Conservation (phyloP, 2,113 vertebrate genomes). For the Ctenodactylus gundi region DNA sequence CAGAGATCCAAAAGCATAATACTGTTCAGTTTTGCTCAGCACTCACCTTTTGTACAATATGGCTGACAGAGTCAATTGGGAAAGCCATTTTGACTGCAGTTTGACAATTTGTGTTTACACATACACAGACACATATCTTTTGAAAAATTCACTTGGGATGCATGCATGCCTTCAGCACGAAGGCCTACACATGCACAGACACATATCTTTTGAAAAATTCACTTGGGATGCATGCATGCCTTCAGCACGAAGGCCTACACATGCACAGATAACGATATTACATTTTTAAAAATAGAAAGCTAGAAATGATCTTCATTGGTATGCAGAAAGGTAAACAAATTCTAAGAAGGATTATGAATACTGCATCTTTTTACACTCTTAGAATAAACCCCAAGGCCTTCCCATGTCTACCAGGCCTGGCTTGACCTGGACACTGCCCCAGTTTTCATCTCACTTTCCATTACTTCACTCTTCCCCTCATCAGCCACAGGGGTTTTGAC, state of each 20-base stretch:
- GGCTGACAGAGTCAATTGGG: not conserved
- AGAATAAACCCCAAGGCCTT: not conserved
- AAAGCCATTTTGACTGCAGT: not conserved
- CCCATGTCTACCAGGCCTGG: not conserved
- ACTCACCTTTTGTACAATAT: not conserved
- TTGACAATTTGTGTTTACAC: not conserved
- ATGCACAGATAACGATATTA: not conserved
- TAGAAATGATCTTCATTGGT: not conserved
- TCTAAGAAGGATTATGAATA: not conserved
- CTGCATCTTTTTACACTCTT: not conserved
- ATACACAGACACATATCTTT: not conserved
- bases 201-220: too few relatives aligned
- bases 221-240: not conserved
- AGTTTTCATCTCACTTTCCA: not conserved
- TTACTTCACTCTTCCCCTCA: not conserved
- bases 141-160: not conserved
- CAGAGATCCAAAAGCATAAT: not conserved
- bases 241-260: not conserved
- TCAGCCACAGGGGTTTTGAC: not conserved
- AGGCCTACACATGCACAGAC: not conserved
- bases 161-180: not conserved
- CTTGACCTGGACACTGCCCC: too few relatives aligned
- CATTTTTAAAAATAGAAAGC: slow-evolving; percentile 27
- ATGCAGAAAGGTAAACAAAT: not conserved
- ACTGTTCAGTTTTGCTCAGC: not conserved